Evolutionary conservation across 1,140 invertebrate species (phyloP).

Genomic region (Xylocopa sonorina): DNA sequence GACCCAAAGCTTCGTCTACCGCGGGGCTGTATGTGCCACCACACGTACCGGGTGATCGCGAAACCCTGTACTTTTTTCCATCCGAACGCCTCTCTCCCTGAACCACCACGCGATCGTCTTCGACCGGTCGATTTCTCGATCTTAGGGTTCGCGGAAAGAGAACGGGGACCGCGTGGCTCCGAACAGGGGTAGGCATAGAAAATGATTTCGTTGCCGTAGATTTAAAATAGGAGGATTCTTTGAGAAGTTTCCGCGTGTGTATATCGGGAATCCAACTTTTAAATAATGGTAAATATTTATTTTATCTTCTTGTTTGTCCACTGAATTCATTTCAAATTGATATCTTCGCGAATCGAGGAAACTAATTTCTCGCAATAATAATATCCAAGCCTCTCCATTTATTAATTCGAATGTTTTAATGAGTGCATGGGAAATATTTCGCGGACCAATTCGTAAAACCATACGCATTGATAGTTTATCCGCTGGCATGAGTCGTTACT

Average conservation of each 20-base stretch:
- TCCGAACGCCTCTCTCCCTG: not conserved
- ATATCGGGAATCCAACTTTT: no score
- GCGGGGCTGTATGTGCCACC: constrained; percentile 78
- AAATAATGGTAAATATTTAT: not conserved
- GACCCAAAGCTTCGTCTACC: constrained; percentile 82
- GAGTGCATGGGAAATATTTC: constrained; percentile 7
- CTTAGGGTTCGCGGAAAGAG: not conserved
- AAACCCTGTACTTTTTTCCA: constrained; percentile 46
- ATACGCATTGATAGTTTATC: constrained; percentile 48
- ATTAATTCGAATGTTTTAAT: constrained; percentile 14
- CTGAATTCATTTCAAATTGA: not conserved
- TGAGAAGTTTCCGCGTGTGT: not conserved
- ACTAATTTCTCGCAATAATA: constrained; percentile 4
- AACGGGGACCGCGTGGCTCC: no score
- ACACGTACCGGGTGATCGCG: constrained; percentile 75
- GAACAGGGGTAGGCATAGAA: no score
- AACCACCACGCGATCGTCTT: not conserved
- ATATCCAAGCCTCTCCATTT: not conserved
- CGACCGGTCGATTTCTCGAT: not conserved
- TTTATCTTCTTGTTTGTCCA: not conserved
- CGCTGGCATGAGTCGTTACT: constrained; percentile 19
- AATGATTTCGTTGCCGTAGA: not conserved
- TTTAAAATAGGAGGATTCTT: not conserved
- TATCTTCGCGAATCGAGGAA: no score
- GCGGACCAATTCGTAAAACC: constrained; percentile 40